Conservation (phyloP, 2,888 invertebrate genomes). For the Hesperia comma region DNA sequence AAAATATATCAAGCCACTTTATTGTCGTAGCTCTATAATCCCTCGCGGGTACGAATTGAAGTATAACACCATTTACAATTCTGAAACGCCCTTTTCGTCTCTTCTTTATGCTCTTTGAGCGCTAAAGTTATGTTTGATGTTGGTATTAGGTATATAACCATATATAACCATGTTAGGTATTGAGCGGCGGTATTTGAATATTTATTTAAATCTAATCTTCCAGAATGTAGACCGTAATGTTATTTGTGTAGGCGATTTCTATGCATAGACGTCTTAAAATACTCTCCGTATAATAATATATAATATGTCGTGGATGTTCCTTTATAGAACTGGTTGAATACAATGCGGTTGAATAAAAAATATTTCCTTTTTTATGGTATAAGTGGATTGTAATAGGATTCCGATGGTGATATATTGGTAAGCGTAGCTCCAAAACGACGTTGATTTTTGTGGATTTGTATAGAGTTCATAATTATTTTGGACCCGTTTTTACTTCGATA, state of each 20-base stretch:
- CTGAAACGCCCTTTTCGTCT: conserved; percentile 34
- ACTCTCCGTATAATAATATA: background rate
- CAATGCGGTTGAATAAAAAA: background rate
- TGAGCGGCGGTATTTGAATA: conserved; percentile 22
- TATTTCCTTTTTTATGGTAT: background rate
- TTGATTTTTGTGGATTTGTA: too few relatives aligned
- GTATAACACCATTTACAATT: conserved; percentile 42
- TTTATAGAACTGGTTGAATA: background rate
- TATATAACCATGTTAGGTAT: conserved; percentile 15
- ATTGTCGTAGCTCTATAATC: conserved; percentile 32
- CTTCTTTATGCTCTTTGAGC: conserved; percentile 39
- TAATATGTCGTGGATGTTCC: conserved; percentile 10
- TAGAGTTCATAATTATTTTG: too few relatives aligned
- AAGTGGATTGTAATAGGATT: too few relatives aligned
- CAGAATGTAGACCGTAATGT: conserved; percentile 7
- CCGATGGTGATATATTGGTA: too few relatives aligned
- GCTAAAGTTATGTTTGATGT: conserved; percentile 39
- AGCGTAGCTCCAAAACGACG: too few relatives aligned
- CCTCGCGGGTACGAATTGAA: conserved; percentile 34
- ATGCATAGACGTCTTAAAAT: conserved; percentile 1
- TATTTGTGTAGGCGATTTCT: conserved; percentile 20
- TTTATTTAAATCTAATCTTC: conserved; percentile 24
- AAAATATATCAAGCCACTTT: conserved; percentile 30
- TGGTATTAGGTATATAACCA: too few relatives aligned
- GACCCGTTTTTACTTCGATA: too few relatives aligned